Conservation (phyloP, 1,140 invertebrate genomes). For the Diabrotica virgifera region DNA sequence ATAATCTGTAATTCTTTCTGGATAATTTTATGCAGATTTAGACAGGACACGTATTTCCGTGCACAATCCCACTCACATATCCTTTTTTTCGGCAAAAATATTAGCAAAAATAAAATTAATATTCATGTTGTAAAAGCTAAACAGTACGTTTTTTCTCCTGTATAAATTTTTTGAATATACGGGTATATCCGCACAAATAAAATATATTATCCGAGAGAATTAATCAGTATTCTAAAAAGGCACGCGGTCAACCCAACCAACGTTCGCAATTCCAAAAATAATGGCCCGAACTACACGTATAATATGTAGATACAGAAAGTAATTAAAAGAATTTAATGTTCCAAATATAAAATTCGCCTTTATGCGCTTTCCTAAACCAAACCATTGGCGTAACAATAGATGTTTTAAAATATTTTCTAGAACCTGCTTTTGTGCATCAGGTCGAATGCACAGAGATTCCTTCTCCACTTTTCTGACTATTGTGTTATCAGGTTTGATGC, state of each 20-base stretch:
- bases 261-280: slow-evolving; percentile 42
- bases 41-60: no score
- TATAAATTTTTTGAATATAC: slow-evolving; percentile 30
- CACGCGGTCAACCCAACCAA: slow-evolving; percentile 30
- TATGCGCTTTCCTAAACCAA: slow-evolving; percentile 10
- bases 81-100: slow-evolving; percentile 1
- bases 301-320: slow-evolving; percentile 46
- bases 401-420: no score
- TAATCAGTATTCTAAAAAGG: slow-evolving; percentile 41
- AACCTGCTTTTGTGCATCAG: no score
- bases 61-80: not conserved
- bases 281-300: slow-evolving; percentile 44
- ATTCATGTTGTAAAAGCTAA: slow-evolving; percentile 34
- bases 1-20: no score
- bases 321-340: slow-evolving; percentile 46
- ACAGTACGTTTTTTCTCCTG: slow-evolving; percentile 32
- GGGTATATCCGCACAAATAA: slow-evolving; percentile 32
- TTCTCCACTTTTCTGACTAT: no score
- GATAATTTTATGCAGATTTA: no score
- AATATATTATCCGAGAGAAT: slow-evolving; percentile 40
- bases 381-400: not conserved
- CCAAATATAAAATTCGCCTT: slow-evolving; percentile 44
- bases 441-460: no score
- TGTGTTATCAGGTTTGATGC: no score
- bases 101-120: slow-evolving; percentile 30